Percentiles rank a stretch among this genome's conserved stretches.
phyloP scores from a whole-genome alignment of 1,140 invertebrate genomes.

The Scaptomyza graminum region DNA sequence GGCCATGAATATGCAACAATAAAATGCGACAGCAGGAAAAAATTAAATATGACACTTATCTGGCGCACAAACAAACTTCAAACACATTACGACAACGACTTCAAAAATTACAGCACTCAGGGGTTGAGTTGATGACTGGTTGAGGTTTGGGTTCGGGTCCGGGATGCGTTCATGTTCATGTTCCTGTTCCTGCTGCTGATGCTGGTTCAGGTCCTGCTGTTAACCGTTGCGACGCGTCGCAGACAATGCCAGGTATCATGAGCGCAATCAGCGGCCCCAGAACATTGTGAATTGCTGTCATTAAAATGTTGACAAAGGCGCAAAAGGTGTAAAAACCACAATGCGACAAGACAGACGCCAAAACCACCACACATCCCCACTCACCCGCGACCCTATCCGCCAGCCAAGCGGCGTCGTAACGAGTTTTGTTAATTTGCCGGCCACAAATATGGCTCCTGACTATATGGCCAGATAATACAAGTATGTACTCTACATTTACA shows the following conservation, averaged over 20 bases:
- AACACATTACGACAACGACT: conserved; percentile 42
- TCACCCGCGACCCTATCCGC: conserved; percentile 14
- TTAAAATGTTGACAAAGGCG: conserved; percentile 83
- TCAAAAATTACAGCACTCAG: not conserved
- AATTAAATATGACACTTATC: conserved; percentile 78
- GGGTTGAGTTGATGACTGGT: conserved; percentile 13
- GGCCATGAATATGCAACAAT: conserved; percentile 73
- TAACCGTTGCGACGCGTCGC: conserved; percentile 20
- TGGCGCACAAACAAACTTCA: conserved; percentile 62
- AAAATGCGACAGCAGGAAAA: conserved; percentile 57
- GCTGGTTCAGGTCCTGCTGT: conserved; percentile 2
- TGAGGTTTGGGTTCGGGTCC: not conserved
- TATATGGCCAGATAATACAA: conserved; percentile 11
- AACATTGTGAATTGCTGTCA: conserved; percentile 80
- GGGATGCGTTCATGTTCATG: not conserved
- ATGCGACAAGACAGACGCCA: conserved; percentile 29
- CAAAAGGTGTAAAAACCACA: conserved; percentile 76
- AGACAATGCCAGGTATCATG: conserved; percentile 71
- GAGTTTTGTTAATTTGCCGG: conserved; percentile 71
- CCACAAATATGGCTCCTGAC: conserved; percentile 59
- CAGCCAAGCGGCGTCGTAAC: conserved; percentile 41
- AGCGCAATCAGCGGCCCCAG: conserved; percentile 58
- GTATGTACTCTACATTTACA: not conserved
- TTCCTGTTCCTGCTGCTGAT: not conserved
- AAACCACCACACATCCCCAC: conserved; percentile 3